Percentiles rank a stretch among this genome's conserved stretches.
These are phyloP conservation scores for Spinus olivaceus DNA, from an alignment of 2,797 vertebrate genomes.

Conservation along the genomic window DNA sequence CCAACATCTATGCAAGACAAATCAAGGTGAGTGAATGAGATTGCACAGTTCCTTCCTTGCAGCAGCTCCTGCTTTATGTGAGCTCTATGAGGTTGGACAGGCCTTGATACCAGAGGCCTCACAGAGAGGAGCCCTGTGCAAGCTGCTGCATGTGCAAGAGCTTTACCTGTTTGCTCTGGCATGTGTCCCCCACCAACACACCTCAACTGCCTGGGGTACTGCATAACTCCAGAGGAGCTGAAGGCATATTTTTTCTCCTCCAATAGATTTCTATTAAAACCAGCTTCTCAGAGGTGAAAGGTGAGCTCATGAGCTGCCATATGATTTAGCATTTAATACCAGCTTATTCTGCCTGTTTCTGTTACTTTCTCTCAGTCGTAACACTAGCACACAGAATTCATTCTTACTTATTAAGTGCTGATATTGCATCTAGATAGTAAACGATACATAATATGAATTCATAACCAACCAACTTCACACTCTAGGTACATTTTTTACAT, in stretches of 20 bases:
- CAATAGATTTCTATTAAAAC: constrained; percentile 45
- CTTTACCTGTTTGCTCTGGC: background rate
- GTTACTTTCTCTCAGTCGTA: constrained; percentile 1
- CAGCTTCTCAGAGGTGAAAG: constrained; percentile 48
- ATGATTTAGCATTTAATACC: constrained; percentile 61
- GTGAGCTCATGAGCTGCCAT: constrained; percentile 30
- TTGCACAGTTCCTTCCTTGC: background rate
- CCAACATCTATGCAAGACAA: background rate
- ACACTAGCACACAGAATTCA: background rate
- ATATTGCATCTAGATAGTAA: constrained; percentile 29
- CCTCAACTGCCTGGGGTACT: background rate
- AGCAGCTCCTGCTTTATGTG: background rate
- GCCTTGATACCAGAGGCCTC: background rate
- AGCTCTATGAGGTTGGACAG: background rate
- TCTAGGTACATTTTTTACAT: background rate
- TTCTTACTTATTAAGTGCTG: constrained; percentile 12
- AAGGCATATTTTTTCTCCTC: background rate
- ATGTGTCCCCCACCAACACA: background rate
- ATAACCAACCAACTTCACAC: background rate
- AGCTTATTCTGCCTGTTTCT: constrained; percentile 42
- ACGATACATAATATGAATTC: background rate
- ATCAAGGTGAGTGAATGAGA: background rate
- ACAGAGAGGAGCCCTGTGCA: background rate
- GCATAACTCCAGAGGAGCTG: background rate
- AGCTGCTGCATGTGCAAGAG: background rate